Evolutionary conservation across 2,797 vertebrate genomes (phyloP), one percentile per base, ranked within the genome.

Genomic region (Atherinosoma microstoma): DNA sequence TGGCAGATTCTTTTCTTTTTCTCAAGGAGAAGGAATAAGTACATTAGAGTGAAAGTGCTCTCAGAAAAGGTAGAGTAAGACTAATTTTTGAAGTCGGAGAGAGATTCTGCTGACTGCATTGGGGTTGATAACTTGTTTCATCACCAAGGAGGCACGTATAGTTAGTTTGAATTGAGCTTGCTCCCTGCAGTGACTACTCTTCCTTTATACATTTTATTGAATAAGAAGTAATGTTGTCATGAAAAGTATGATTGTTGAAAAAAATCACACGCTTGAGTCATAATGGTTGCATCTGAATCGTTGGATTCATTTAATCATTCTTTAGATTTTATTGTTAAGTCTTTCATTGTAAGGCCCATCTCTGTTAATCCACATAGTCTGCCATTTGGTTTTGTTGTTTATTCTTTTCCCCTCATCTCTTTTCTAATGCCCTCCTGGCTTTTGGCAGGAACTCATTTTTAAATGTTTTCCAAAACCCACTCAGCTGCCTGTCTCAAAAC

Each of bases 21-120:
- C 32, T 35, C 16, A 36, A 36, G 35, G 49, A 61, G 34, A 22
- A 4, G 18, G 18, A 64, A 30, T 12, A 0, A 9, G 18, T 15
- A 22, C 61, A 36, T 78, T 56, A 32, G 63, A 22, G 36, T 66
- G 2, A 49, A 45, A 64, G 10, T 66, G 2, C 64, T 63, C 27
- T 65, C 16, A 5, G 2, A 24, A 27, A 45, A 70, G 24, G 27
- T 13, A 36, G 36, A 72, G 60, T 64, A 38, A 40, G 42, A 35
- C 16, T 56, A 30, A 22, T 67, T 57, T 74, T 2, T 53, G 22
- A 63, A 59, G 60, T 56, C 34, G 4, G 51, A 54, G 20, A 18
- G 36, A 58, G 20, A 58, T 64, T 68, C 32, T 40, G 49, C 53
- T 60, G 35, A 57, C 51, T 34, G 2, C 20, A 36, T 45, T 3